phyloP scores from a whole-genome alignment of 2,797 vertebrate genomes.

The Paramormyrops hopkinsi region DNA sequence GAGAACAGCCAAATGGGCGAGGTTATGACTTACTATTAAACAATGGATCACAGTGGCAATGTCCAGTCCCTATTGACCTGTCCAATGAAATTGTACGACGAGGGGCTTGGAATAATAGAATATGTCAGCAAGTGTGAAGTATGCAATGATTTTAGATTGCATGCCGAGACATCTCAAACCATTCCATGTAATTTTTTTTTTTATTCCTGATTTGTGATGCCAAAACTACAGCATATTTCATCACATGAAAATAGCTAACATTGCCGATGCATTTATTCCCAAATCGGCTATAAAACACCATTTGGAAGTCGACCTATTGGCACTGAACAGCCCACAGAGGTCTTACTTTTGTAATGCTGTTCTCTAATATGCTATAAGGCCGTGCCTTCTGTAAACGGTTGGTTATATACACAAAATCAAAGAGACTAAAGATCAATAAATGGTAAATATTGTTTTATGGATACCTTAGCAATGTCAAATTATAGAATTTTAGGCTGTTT shows the following conservation, averaged over 20 bases:
- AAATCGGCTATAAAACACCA: neutral
- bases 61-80: constrained; percentile 24
- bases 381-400: neutral
- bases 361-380: neutral
- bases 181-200: constrained; percentile 34
- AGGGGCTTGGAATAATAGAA: constrained; percentile 43
- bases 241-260: neutral
- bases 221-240: constrained; percentile 24
- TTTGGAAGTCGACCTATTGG: neutral
- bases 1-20: constrained; percentile 34
- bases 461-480: neutral
- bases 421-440: neutral
- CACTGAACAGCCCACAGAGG: neutral
- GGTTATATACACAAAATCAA: neutral
- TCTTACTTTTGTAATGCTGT: neutral
- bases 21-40: constrained; percentile 40
- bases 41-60: constrained; percentile 41
- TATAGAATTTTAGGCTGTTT: neutral
- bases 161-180: constrained; percentile 31
- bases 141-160: constrained; percentile 45
- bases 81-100: constrained; percentile 38
- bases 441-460: neutral
- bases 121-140: constrained; percentile 40
- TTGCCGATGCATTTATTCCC: constrained; percentile 3
- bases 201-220: constrained; percentile 26